phyloP scores from a whole-genome alignment of 2,113 vertebrate genomes.

The Peromyscus leucopus region DNA sequence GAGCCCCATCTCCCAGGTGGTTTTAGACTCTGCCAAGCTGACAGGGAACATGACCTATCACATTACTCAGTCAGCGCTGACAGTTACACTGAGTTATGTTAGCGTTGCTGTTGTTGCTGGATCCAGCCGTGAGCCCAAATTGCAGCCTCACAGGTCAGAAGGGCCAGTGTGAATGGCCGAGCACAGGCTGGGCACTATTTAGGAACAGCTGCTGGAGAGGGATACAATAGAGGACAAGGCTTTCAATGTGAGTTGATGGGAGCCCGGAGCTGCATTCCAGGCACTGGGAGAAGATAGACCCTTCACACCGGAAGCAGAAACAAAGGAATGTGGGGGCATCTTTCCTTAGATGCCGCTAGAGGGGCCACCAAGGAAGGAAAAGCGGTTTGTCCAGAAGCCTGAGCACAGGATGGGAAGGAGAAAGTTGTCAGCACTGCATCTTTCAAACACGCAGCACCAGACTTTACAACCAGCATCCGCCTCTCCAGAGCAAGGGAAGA shows the following conservation, averaged over 20 bases:
- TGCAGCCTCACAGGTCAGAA: background rate
- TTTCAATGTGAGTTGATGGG: background rate
- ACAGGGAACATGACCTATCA: background rate
- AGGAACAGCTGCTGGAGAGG: background rate
- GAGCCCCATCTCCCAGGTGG: background rate
- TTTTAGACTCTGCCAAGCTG: background rate
- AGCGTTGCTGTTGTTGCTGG: background rate
- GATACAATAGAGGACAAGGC: fast-evolving
- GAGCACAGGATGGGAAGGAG: background rate
- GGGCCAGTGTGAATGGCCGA: background rate
- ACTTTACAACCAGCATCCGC: background rate
- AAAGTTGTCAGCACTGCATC: background rate
- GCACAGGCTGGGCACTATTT: background rate
- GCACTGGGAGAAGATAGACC: background rate
- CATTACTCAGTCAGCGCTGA: background rate
- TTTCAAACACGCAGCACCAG: background rate
- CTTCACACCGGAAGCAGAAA: background rate
- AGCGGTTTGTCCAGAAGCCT: background rate
- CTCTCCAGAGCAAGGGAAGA: background rate
- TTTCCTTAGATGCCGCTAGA: background rate
- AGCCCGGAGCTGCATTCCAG: background rate
- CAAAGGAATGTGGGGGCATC: background rate
- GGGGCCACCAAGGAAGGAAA: background rate
- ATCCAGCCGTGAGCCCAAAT: background rate
- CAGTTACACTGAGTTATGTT: background rate